Evolutionary conservation across 2,888 invertebrate genomes (phyloP).

Genomic region (Drosophila peninsularis): DNA sequence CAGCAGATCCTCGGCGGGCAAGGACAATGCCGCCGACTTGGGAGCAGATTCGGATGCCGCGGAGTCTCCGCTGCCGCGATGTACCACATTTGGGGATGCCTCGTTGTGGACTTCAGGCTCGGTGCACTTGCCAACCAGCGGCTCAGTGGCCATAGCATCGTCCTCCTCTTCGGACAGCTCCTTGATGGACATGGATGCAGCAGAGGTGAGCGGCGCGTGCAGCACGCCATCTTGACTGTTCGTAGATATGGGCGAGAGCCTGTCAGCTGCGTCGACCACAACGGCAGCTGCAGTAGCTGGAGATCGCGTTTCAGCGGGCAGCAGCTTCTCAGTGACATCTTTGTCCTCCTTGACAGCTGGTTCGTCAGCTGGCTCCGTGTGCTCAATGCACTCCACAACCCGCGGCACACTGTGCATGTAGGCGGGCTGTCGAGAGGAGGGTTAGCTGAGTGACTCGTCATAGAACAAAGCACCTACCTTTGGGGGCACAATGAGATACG

Average conservation of each 20-base stretch:
- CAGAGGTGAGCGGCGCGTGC: conserved; percentile 66
- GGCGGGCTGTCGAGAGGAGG: conserved; percentile 42
- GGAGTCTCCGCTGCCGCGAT: conserved; percentile 71
- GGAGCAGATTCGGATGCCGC: conserved; percentile 60
- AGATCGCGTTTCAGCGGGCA: conserved; percentile 56
- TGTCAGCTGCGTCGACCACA: conserved; percentile 47
- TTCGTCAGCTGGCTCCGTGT: conserved; percentile 47
- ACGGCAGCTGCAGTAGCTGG: conserved; percentile 6
- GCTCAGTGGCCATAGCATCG: conserved; percentile 60
- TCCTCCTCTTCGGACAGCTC: conserved; percentile 81
- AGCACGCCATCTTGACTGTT: conserved; percentile 71
- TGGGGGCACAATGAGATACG: conserved; percentile 93
- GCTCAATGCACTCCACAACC: conserved; percentile 76
- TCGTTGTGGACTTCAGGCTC: conserved; percentile 43
- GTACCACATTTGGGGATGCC: conserved; percentile 34
- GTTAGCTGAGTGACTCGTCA: background rate
- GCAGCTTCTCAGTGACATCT: conserved; percentile 74
- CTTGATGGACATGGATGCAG: conserved; percentile 81
- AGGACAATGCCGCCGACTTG: conserved; percentile 79
- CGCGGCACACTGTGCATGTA: conserved; percentile 78
- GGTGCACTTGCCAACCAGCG: conserved; percentile 48
- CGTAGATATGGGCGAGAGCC: conserved; percentile 67
- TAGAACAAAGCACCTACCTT: conserved; percentile 86
- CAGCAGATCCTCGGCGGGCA: conserved; percentile 72
- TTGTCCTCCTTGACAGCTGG: conserved; percentile 42